These are phyloP conservation scores for Sciurus niger DNA, from an alignment of 2,113 vertebrate species.

Conservation along the genomic window DNA sequence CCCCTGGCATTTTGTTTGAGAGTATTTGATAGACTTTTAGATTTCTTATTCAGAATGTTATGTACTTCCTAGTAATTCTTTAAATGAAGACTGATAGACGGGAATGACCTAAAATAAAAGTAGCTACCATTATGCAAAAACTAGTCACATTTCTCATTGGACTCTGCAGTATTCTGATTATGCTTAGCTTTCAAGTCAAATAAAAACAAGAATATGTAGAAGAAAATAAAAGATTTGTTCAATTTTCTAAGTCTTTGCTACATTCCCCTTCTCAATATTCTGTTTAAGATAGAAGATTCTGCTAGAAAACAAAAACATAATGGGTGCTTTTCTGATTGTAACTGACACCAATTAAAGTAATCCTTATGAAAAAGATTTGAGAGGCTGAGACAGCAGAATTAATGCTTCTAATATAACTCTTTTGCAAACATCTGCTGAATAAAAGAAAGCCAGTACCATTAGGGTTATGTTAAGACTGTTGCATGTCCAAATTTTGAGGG, in stretches of 20 bases:
- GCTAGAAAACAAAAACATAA: constrained; percentile 77
- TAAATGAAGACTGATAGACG: background rate
- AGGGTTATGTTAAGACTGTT: constrained; percentile 5
- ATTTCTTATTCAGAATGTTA: constrained; percentile 50
- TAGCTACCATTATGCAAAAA: background rate
- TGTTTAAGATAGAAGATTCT: constrained; percentile 78
- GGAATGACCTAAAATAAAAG: background rate
- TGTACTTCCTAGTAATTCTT: constrained; percentile 44
- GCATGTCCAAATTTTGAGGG: background rate
- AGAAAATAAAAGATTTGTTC: constrained; percentile 67
- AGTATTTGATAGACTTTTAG: background rate
- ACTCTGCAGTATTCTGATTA: constrained; percentile 46
- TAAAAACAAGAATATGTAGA: constrained; percentile 67
- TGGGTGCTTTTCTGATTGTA: constrained; percentile 65
- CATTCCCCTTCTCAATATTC: constrained; percentile 70
- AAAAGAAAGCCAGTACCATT: constrained; percentile 21
- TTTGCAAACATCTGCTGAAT: constrained; percentile 23
- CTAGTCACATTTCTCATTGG: constrained; percentile 13
- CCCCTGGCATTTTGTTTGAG: constrained; percentile 2
- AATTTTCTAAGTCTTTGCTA: constrained; percentile 72
- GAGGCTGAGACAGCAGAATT: constrained; percentile 70
- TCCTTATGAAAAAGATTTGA: background rate
- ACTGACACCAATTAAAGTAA: constrained; percentile 78
- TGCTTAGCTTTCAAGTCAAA: constrained; percentile 23
- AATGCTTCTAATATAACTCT: constrained; percentile 57